Percentiles rank a stretch among this genome's conserved stretches.
These are phyloP conservation scores for Drosophila triauraria DNA, from an alignment of 1,140 invertebrate species.

Conservation along the genomic window DNA sequence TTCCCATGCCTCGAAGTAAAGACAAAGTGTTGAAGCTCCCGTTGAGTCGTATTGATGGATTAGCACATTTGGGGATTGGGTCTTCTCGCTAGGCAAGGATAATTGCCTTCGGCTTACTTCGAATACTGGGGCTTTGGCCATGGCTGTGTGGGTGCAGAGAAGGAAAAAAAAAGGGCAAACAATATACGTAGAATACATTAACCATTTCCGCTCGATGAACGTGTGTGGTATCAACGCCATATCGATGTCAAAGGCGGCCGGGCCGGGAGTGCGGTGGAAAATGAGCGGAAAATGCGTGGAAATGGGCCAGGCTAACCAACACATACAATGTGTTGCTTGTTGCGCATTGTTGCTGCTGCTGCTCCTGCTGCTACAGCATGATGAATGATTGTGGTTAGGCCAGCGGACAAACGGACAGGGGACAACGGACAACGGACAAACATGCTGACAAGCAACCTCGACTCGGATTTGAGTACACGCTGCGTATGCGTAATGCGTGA, in stretches of 20 bases:
- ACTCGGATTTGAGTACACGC: conserved; percentile 36
- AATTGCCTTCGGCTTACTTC: conserved; percentile 49
- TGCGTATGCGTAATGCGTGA: conserved; percentile 73
- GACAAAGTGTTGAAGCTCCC: conserved; percentile 48
- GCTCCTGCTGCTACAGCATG: conserved; percentile 48
- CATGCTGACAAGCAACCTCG: conserved; percentile 68
- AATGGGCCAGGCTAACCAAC: conserved; percentile 38
- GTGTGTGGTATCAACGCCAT: conserved; percentile 67
- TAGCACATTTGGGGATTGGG: conserved; percentile 59
- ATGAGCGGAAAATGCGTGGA: conserved; percentile 60
- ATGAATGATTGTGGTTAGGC: conserved; percentile 76
- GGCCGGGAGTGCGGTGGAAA: conserved; percentile 34
- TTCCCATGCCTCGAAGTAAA: conserved; percentile 8
- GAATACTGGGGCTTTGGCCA: conserved; percentile 18
- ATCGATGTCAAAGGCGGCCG: conserved; percentile 63
- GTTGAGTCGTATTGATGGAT: conserved; percentile 62
- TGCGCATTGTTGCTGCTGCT: conserved; percentile 40
- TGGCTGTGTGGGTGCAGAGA: conserved; percentile 1
- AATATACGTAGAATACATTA: conserved; percentile 60
- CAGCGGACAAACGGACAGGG: conserved; percentile 21
- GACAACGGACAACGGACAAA: conserved; percentile 56
- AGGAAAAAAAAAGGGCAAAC: conserved; percentile 9
- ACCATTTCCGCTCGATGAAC: conserved; percentile 55
- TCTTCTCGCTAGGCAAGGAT: conserved; percentile 41
- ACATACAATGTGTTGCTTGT: conserved; percentile 48